Conservation (phyloP, 2,113 vertebrate genomes). For the Actenoides hombroni region DNA sequence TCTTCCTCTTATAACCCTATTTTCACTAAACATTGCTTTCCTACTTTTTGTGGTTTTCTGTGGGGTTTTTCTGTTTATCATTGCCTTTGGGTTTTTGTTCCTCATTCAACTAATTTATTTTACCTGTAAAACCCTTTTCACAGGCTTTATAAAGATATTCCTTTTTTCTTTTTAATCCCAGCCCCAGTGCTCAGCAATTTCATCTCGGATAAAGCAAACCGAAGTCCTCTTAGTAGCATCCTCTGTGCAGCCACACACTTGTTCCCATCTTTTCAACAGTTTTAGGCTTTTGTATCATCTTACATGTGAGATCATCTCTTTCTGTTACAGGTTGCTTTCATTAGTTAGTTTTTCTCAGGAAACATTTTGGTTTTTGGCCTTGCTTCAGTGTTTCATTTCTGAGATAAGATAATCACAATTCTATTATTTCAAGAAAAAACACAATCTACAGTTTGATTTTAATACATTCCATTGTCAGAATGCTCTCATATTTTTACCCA, state of each 20-base stretch:
- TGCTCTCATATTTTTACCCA: background rate
- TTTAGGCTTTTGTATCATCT: background rate
- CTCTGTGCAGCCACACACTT: background rate
- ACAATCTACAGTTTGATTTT: background rate
- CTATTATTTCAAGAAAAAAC: background rate
- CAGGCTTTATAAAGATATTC: background rate
- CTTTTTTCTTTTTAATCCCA: background rate
- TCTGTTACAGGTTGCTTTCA: background rate
- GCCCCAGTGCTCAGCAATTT: background rate
- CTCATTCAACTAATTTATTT: background rate
- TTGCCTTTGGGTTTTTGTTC: background rate
- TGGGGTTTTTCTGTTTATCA: background rate
- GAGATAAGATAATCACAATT: background rate
- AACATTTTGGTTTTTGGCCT: background rate
- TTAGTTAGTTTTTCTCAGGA: background rate
- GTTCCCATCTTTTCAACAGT: background rate
- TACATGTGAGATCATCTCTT: background rate
- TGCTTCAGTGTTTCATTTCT: background rate
- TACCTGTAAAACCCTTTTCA: background rate
- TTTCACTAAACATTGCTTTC: background rate
- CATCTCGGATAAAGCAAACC: background rate
- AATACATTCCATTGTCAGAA: background rate
- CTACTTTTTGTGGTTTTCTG: background rate
- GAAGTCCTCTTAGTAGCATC: background rate
- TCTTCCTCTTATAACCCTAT: background rate